Evolutionary conservation across 2,113 vertebrate species (phyloP), one percentile per base, ranked within the genome.

Genomic region (Galeopterus variegatus): DNA sequence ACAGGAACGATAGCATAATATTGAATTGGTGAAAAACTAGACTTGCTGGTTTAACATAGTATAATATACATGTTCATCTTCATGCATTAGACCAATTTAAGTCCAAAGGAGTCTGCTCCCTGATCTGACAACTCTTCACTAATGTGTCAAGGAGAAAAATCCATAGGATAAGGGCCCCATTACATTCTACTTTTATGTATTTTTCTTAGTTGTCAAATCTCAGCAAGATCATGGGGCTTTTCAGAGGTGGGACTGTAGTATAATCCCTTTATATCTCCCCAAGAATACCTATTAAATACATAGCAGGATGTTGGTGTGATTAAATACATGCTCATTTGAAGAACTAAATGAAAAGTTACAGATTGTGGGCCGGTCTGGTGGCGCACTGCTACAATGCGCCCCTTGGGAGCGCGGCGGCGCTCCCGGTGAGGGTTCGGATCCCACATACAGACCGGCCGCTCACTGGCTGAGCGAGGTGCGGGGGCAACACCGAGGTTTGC

Each of bases 151-250:
- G 62, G 21, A 48, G 82, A 72, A 97, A 81, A 90, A 75, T 75
- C 2, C 1, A 56, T 65, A 80, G 28, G 45, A 60, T 8, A 15
- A 17, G 21, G 3, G 19, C 28, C 45, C 50, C 11, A 45, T 23
- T 88, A 81, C 8, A 31, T 4, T 75, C 54, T 14, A 58, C 33
- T 54, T 95, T 54, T 73, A n/a, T 18, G 92, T 90, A 15, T 70
- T 70, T 97, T 86, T 92, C 62, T 85, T 60, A 84, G 83, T 76
- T 65, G 52, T 72, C 69, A 93, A 62, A 77, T 52, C 69, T 73
- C 58, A 77, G 65, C 26, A 75, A 91, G 36, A 54, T 88, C 2
- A 6, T 50, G n/a, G 15, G 10, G 70, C 36, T 72, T 62, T 72
- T 79, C 79, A 11, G 54, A 84, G n/a, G 64, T 87, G 58, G 6